Conservation (phyloP, 2,113 vertebrate species). For the Notarius quadriscutis region DNA sequence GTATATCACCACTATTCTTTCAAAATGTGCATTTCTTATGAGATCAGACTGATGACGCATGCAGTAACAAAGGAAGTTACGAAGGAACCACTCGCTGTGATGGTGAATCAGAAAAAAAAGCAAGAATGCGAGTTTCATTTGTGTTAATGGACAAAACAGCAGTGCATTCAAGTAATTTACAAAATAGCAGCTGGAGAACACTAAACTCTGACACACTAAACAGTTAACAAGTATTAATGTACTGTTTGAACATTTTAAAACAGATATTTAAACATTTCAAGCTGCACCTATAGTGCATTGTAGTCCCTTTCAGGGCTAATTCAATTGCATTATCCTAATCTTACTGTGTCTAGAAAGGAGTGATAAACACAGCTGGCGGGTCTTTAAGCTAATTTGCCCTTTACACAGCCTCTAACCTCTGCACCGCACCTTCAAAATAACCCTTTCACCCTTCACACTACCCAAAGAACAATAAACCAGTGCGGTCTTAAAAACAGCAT, state of each 20-base stretch:
- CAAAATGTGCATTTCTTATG: background rate
- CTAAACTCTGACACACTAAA: background rate
- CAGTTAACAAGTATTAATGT: background rate
- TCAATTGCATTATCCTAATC: conserved; percentile 12
- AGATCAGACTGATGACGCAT: background rate
- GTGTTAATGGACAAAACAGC: background rate
- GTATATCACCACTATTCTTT: background rate
- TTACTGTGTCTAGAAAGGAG: conserved; percentile 64
- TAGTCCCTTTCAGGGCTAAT: background rate
- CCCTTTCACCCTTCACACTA: conserved; percentile 9
- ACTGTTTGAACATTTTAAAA: background rate
- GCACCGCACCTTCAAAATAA: conserved; percentile 9
- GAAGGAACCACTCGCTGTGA: background rate
- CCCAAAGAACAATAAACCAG: conserved; percentile 22
- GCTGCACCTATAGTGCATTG: background rate
- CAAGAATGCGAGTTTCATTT: background rate
- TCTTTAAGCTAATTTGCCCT: conserved; percentile 58
- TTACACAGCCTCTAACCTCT: conserved; percentile 41
- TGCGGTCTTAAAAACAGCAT: background rate
- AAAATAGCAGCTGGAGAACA: background rate
- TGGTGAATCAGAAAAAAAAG: background rate
- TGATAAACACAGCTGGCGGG: conserved; percentile 76
- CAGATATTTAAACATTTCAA: background rate
- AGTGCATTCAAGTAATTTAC: background rate
- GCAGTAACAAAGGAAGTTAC: background rate